phyloP scores from a whole-genome alignment of 2,797 vertebrate species.

The Arctocebus calabarensis region DNA sequence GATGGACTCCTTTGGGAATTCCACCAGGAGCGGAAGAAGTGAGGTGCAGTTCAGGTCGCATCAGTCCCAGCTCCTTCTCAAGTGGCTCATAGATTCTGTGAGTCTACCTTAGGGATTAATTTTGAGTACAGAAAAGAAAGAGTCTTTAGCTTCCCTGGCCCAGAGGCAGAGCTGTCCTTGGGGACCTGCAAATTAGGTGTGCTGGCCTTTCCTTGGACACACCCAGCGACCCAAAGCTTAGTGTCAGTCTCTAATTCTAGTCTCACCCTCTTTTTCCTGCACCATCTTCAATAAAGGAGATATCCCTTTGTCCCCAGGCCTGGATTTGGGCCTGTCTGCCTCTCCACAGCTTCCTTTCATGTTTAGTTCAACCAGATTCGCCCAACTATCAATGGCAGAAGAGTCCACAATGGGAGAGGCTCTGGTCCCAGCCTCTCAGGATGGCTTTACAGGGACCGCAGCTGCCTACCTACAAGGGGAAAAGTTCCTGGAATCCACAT shows the following conservation, averaged over 20 bases:
- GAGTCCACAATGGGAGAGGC: background rate
- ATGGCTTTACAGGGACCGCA: background rate
- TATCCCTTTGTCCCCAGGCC: background rate
- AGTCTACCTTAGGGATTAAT: conserved; percentile 57
- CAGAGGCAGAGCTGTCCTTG: background rate
- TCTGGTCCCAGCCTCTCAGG: background rate
- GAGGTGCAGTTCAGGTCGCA: background rate
- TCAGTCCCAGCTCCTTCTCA: background rate
- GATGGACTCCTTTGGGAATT: background rate
- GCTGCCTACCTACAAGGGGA: background rate
- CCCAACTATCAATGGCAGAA: background rate
- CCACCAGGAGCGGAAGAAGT: background rate
- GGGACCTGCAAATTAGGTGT: background rate
- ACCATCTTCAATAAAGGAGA: background rate
- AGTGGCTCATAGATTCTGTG: background rate
- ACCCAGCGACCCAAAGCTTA: background rate
- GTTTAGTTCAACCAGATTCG: background rate
- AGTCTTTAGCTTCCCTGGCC: background rate
- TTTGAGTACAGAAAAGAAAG: conserved; percentile 39
- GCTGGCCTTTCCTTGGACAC: background rate
- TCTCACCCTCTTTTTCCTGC: background rate
- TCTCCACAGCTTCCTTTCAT: background rate
- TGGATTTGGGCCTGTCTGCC: background rate
- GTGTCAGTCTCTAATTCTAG: background rate
- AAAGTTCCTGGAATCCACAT: background rate